phyloP scores from a whole-genome alignment of 2,888 invertebrate species.

The Oxyscelio sp. region DNA sequence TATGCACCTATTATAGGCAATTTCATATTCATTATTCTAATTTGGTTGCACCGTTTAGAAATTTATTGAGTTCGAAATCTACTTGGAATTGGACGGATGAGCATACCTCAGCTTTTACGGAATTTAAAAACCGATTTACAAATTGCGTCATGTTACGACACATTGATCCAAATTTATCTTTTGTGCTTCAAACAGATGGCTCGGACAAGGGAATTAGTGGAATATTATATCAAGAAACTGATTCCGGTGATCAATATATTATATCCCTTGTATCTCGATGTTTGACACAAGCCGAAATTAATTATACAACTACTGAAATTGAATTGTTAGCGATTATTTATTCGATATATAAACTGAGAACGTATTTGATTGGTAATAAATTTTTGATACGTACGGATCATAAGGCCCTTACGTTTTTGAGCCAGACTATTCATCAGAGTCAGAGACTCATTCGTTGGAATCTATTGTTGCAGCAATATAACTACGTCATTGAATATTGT shows the following conservation, averaged over 20 bases:
- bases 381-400: too few relatives aligned
- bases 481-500: too few relatives aligned
- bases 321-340: too few relatives aligned
- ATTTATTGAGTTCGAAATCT: not conserved
- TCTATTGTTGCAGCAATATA: too few relatives aligned
- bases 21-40: not conserved
- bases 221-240: not conserved
- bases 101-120: not conserved
- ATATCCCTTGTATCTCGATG: too few relatives aligned
- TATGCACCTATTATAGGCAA: not conserved
- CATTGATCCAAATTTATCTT: not conserved
- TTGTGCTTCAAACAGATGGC: not conserved
- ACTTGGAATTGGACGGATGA: not conserved
- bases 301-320: too few relatives aligned
- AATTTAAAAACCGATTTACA: not conserved
- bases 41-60: not conserved
- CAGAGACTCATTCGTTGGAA: too few relatives aligned
- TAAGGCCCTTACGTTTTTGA: too few relatives aligned
- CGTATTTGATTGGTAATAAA: too few relatives aligned
- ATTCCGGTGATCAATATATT: not conserved
- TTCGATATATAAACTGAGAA: too few relatives aligned
- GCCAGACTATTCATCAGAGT: too few relatives aligned
- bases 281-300: too few relatives aligned
- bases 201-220: not conserved
- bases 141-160: not conserved